Base-by-base conservation (phyloP, 1,140 invertebrate genomes). In the Oreohelix idahoensis region DNA sequence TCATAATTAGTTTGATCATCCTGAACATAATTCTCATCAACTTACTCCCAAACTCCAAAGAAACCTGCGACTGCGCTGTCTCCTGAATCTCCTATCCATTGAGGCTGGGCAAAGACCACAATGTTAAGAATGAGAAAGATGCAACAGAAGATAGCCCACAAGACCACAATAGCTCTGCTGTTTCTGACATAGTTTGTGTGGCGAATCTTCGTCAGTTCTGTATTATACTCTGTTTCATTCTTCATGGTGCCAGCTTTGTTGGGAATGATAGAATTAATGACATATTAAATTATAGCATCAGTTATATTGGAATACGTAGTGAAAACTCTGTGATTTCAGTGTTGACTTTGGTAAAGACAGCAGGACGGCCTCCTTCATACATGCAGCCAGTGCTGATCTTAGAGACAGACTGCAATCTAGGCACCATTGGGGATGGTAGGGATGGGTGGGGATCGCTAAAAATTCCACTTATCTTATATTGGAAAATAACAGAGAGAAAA, bases 71-170 rank as follows among this genome's bases (percentile, higher is more conserved):
- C 96, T 83, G 96, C 96, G 70, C 96, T 96, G 73, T 96, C 95
- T 79, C 95, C 89, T 0, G 94, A 92, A 89, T 95, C 94, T 94
- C 98, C 89, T 95, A 96, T 96, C 94, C 98, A 99, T 93, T 99
- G 97, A 13, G 98, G 97, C 79, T 98, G 98, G 29, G 98, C 95
- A 91, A 99, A 98, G 0, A 97, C 96, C 29, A 99, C 97, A 81
- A 98, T 95, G 80, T 96, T 96, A 88, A 99, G 98, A 88, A 99
- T 98, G 75, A 97, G 96, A 92, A 99, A 58, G 93, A 98, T 99
- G 89, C 98, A 96, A 78, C 97, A 93, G 92, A 99, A 98, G 87
- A 99, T 96, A 35, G 96, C 97, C 98, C 98, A 99, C 70, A 99
- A 94, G 29, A 99, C 97, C 63, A 97, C 97, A 79, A 99, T 97